Conservation (phyloP, 2,888 invertebrate genomes). For the Hydroisotoma schaefferi region DNA sequence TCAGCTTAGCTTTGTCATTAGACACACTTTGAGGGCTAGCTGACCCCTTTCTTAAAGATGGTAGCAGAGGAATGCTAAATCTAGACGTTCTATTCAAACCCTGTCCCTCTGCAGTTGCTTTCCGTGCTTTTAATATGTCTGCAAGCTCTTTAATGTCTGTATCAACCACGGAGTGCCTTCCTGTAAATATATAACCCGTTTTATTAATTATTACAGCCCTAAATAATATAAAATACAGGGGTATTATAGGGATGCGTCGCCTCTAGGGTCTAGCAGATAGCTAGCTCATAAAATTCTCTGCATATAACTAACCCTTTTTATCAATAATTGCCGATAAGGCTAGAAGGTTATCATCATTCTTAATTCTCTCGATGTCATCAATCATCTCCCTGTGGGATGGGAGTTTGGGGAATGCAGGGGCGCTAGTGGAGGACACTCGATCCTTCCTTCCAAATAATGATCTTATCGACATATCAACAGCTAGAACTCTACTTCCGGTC, state of each 20-base stretch:
- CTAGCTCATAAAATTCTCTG: too few relatives aligned
- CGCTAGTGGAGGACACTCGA: background rate
- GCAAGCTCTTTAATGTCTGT: slow-evolving; percentile 3
- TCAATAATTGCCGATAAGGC: slow-evolving; percentile 22
- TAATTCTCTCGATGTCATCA: slow-evolving; percentile 38
- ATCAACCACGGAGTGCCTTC: slow-evolving; percentile 5
- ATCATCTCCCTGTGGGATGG: slow-evolving; percentile 36
- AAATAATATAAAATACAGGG: too few relatives aligned
- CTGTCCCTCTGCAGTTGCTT: background rate
- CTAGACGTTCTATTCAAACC: background rate
- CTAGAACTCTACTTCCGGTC: background rate
- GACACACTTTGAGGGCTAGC: background rate
- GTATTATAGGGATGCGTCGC: too few relatives aligned
- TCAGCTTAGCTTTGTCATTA: background rate
- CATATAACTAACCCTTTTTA: slow-evolving; percentile 22
- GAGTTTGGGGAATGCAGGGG: slow-evolving; percentile 4
- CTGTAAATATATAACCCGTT: background rate
- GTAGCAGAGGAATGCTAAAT: background rate
- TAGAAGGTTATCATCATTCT: slow-evolving; percentile 33
- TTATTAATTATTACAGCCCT: background rate
- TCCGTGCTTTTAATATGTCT: background rate
- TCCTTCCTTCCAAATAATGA: slow-evolving; percentile 1
- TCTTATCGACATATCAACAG: background rate
- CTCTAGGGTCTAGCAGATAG: too few relatives aligned
- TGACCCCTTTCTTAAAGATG: background rate